Conservation (phyloP, 2,113 vertebrate genomes). For the Cyanistes caeruleus region DNA sequence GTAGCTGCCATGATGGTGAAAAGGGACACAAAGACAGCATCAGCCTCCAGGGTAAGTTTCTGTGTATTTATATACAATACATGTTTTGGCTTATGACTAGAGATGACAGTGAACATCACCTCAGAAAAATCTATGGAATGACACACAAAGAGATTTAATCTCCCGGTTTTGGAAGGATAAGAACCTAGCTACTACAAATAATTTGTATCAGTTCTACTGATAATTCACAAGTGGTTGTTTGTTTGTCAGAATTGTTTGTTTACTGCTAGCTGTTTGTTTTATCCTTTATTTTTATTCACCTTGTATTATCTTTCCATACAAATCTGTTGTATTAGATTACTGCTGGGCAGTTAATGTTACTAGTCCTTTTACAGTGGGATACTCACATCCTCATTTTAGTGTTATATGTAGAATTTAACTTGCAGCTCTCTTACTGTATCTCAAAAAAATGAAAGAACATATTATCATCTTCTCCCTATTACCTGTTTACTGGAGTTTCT, state of each 20-base stretch:
- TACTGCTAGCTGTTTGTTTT: not conserved
- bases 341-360: not conserved
- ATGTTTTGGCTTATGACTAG: not conserved
- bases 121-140: not conserved
- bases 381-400: not conserved
- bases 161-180: not conserved
- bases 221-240: not conserved
- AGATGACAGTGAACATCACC: not conserved
- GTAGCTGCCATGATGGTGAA: rapidly evolving
- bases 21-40: not conserved
- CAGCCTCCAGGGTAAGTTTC: not conserved
- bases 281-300: not conserved
- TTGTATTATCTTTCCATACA: not conserved
- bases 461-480: not conserved
- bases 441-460: not conserved
- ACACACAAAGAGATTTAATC: not conserved
- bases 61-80: not conserved
- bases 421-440: not conserved
- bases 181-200: not conserved
- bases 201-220: not conserved
- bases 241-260: not conserved
- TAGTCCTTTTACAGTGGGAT: not conserved
- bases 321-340: not conserved
- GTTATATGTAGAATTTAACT: not conserved
- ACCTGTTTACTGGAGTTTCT: not conserved